Base-by-base conservation (phyloP, 2,888 invertebrate genomes). In the Cataglyphis altisquamis region DNA sequence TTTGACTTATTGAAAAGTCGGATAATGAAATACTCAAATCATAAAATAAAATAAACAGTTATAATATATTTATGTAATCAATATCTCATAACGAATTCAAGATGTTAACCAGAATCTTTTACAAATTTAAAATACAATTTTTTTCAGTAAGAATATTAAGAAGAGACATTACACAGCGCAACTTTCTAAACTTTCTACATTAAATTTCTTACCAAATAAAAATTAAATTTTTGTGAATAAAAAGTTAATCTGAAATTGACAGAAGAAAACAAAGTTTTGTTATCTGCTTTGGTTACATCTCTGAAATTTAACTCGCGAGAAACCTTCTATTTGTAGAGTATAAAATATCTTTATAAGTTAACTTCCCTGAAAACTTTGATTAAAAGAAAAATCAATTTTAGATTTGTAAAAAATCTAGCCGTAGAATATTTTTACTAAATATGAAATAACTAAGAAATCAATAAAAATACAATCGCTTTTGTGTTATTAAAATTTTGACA, bases 141-240 rank as follows among this genome's bases (percentile, higher is more conserved):
- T 12, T 70, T 52, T 15, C 52, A 15, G 15, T 8, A 55, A 70
- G 52, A 73, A 62, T 73, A 29, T 41, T 73, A 8, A 41, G 18
- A 25, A 3, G 25, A 41, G 12, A 60, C 3, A 55, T 60, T 41
- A 73, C 5, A 41, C 29, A 3, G 9, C 29, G 41, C 15, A 73
- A 62, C 32, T 62, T 32, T 21, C 8, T 9, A 45, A 45, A 62
- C 62, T 62, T 73, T 29, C 15, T n/a, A 45, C 29, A 74, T 45
- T 74, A 15, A 74, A 62, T 45, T 74, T 74, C n/a, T 45, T 74
- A 15, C 9, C 3, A 21, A 32, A 21, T 45, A 41, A 5, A 9
- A 74, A 74, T 63, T 62, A 63, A 74, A 74, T 62, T 74, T 45
- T 21, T 62, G 45, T 18, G 45, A n/a, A 60, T 62, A 9, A 63